These are phyloP conservation scores for Drosophila tristis DNA, from an alignment of 1,140 invertebrate species.

Conservation along the genomic window DNA sequence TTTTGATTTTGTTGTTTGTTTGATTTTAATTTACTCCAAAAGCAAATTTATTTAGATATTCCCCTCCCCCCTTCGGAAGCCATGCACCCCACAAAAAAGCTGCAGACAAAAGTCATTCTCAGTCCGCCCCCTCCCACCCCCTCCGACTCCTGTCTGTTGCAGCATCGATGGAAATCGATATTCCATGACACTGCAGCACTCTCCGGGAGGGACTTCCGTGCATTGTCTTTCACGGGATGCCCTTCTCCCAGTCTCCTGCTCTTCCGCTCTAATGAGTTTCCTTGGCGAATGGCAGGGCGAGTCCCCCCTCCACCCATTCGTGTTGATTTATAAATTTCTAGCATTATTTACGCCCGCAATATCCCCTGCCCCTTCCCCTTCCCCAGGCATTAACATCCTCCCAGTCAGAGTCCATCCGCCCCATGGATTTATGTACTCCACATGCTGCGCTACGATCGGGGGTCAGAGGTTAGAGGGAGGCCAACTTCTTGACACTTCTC, in stretches of 20 bases:
- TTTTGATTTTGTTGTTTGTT: conserved; percentile 79
- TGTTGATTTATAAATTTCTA: conserved; percentile 40
- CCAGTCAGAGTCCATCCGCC: background rate
- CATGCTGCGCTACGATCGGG: conserved; percentile 15
- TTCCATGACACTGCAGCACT: conserved; percentile 42
- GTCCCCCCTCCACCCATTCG: background rate
- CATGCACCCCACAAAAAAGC: background rate
- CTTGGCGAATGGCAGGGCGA: background rate
- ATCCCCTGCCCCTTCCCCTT: background rate
- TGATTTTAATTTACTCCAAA: conserved; percentile 75
- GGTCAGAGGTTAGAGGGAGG: conserved; percentile 20
- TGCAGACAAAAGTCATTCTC: conserved; percentile 20
- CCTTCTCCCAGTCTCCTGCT: background rate
- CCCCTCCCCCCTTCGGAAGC: background rate
- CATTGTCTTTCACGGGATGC: background rate
- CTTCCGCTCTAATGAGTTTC: conserved; percentile 27
- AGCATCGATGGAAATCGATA: conserved; percentile 59
- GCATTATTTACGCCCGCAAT: conserved; percentile 38
- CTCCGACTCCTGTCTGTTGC: conserved; percentile 8
- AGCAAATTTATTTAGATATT: conserved; percentile 65
- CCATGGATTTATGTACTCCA: conserved; percentile 44
- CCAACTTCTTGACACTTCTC: conserved; percentile 9
- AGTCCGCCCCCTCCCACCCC: background rate
- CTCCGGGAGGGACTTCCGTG: background rate
- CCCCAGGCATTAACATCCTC: conserved; percentile 16